Conservation (phyloP, 2,113 vertebrate genomes). For the Talpa occidentalis region DNA sequence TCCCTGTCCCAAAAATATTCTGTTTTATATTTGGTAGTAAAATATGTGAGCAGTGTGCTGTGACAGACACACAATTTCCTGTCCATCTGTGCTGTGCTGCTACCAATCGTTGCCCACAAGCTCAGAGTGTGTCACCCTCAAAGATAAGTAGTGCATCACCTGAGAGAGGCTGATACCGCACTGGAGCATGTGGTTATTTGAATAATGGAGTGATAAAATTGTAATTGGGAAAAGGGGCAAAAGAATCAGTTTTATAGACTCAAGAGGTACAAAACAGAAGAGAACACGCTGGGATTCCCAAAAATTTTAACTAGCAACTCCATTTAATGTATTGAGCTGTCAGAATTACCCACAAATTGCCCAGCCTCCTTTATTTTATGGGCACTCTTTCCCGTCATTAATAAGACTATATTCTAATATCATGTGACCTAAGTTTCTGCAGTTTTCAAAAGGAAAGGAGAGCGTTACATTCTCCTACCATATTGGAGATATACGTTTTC, state of each 20-base stretch:
- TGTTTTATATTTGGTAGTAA: constrained; percentile 34
- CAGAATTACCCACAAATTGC: background rate
- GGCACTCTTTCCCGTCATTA: background rate
- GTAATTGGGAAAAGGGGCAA: constrained; percentile 47
- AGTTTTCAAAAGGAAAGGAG: background rate
- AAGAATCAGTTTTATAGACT: constrained; percentile 38
- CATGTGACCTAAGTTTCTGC: background rate
- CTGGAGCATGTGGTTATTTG: constrained; percentile 35
- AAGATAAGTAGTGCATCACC: constrained; percentile 43
- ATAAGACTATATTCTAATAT: background rate
- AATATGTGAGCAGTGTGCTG: background rate
- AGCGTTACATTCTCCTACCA: background rate
- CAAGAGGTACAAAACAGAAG: constrained; percentile 38
- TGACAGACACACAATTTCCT: background rate
- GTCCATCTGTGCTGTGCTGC: constrained; percentile 62
- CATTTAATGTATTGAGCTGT: background rate
- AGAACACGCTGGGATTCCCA: constrained; percentile 44
- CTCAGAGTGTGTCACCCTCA: constrained; percentile 16
- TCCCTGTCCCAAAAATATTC: background rate
- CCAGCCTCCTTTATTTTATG: background rate
- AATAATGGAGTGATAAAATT: constrained; percentile 54
- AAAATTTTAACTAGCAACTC: constrained; percentile 51
- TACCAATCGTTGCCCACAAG: background rate
- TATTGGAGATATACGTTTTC: background rate
- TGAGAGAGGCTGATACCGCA: background rate